Percentiles rank a stretch among this genome's conserved stretches.
phyloP scores from a whole-genome alignment of 2,797 vertebrate genomes.

The Hoplostethus atlanticus region DNA sequence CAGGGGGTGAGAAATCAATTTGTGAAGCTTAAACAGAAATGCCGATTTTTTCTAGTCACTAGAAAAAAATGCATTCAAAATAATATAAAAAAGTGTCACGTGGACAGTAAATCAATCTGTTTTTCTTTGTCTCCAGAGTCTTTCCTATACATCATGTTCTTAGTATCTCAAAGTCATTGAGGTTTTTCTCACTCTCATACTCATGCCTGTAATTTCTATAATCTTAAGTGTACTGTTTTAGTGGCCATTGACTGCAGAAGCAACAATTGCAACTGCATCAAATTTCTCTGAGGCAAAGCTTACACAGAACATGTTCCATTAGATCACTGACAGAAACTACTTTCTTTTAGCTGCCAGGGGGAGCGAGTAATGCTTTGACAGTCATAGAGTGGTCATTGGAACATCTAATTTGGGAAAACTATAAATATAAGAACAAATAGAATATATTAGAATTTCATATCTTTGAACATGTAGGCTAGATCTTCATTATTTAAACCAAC shows the following conservation, averaged over 20 bases:
- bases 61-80: constrained; percentile 42
- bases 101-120: constrained; percentile 70
- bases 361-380: not conserved
- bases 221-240: not conserved
- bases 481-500: no score
- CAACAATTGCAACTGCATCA: not conserved
- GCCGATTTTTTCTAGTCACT: constrained; percentile 65
- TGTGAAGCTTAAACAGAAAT: constrained; percentile 80
- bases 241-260: not conserved
- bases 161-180: constrained; percentile 8
- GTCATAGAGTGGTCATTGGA: not conserved
- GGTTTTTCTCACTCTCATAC: constrained; percentile 4
- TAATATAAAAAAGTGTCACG: constrained; percentile 55
- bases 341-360: constrained; percentile 1
- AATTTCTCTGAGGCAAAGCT: not conserved
- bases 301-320: not conserved
- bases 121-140: constrained; percentile 36
- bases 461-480: not conserved
- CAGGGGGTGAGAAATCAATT: constrained; percentile 82
- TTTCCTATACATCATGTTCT: constrained; percentile 13
- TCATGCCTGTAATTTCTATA: constrained; percentile 1
- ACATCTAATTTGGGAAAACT: no score
- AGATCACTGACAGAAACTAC: not conserved
- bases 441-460: not conserved
- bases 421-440: no score